Percentiles rank a stretch among this genome's conserved stretches.
phyloP scores from a whole-genome alignment of 2,797 vertebrate genomes.

The Hoplostethus mediterraneus region DNA sequence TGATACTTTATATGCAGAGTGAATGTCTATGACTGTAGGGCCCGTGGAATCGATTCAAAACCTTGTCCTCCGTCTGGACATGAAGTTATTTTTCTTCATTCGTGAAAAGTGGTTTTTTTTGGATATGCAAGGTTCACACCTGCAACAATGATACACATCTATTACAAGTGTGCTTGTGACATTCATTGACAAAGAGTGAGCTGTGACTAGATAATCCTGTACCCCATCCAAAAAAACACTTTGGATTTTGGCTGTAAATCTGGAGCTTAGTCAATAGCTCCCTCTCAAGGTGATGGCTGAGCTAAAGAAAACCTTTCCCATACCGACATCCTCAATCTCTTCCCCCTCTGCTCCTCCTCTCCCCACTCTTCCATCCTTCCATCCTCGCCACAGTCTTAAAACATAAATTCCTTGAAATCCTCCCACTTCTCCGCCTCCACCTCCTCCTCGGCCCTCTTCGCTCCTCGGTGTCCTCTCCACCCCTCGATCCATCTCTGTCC shows the following conservation, averaged over 20 bases:
- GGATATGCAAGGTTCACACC: slow-evolving; percentile 11
- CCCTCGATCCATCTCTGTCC: slow-evolving; percentile 88
- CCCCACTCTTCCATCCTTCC: slow-evolving; percentile 40
- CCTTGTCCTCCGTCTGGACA: too few species aligned
- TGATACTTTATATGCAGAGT: slow-evolving; percentile 33
- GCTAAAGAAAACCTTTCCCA: slow-evolving; percentile 57
- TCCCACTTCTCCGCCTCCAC: slow-evolving; percentile 67
- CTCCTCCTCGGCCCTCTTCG: slow-evolving; percentile 39
- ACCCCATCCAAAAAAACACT: slow-evolving; percentile 55
- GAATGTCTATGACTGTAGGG: not conserved
- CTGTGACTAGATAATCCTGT: slow-evolving; percentile 43
- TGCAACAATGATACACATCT: slow-evolving; percentile 46
- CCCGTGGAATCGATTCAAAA: too few species aligned
- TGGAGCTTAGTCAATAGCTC: slow-evolving; percentile 72
- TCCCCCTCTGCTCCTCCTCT: slow-evolving; percentile 21
- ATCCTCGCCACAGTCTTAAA: slow-evolving; percentile 50
- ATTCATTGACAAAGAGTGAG: slow-evolving; percentile 46
- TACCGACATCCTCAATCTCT: slow-evolving; percentile 21
- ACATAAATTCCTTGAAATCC: slow-evolving; percentile 76
- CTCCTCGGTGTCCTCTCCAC: slow-evolving; percentile 70
- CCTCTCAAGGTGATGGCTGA: slow-evolving; percentile 72
- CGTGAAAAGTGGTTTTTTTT: slow-evolving; percentile 23
- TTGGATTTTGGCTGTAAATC: slow-evolving; percentile 46
- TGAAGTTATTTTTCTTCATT: slow-evolving; percentile 26
- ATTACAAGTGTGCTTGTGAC: slow-evolving; percentile 37